These are phyloP conservation scores for Oreochromis niloticus DNA, from an alignment of 2,113 vertebrate species.

Conservation along the genomic window DNA sequence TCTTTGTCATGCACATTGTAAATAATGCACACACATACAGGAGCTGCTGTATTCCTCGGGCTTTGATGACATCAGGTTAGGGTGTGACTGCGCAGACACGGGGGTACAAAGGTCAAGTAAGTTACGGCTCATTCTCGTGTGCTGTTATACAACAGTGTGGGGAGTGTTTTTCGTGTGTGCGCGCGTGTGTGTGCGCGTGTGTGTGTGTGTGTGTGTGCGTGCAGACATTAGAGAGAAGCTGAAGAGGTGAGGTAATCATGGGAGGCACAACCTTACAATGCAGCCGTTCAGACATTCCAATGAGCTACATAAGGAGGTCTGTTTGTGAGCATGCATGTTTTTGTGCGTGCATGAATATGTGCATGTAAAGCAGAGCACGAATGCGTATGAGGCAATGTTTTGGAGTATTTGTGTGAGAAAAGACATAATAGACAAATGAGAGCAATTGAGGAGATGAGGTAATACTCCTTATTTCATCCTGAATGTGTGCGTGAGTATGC, in stretches of 20 bases:
- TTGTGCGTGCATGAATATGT: conserved; percentile 35
- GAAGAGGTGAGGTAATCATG: conserved; percentile 66
- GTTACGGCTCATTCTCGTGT: conserved; percentile 45
- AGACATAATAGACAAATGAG: conserved; percentile 38
- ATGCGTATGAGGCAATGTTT: conserved; percentile 24
- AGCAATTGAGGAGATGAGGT: conserved; percentile 55
- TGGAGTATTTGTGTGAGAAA: conserved; percentile 13
- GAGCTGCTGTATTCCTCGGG: conserved; percentile 18
- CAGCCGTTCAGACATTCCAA: conserved; percentile 57
- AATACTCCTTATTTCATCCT: conserved; percentile 38
- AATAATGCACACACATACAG: neutral
- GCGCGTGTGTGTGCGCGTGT: neutral
- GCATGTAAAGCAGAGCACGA: conserved; percentile 32
- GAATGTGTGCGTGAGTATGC: neutral
- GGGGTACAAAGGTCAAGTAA: conserved; percentile 53
- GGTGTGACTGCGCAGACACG: conserved; percentile 46
- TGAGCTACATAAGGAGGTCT: conserved; percentile 56
- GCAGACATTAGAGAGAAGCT: conserved; percentile 26
- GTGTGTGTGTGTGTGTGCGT: neutral
- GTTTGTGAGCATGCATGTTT: conserved; percentile 37
- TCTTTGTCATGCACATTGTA: neutral
- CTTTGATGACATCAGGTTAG: conserved; percentile 58
- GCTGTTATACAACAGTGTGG: conserved; percentile 44
- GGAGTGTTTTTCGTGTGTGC: neutral
- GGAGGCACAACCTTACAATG: conserved; percentile 59